Evolutionary conservation across 2,797 vertebrate genomes (phyloP).

Genomic region (Sebastiscus tertius): DNA sequence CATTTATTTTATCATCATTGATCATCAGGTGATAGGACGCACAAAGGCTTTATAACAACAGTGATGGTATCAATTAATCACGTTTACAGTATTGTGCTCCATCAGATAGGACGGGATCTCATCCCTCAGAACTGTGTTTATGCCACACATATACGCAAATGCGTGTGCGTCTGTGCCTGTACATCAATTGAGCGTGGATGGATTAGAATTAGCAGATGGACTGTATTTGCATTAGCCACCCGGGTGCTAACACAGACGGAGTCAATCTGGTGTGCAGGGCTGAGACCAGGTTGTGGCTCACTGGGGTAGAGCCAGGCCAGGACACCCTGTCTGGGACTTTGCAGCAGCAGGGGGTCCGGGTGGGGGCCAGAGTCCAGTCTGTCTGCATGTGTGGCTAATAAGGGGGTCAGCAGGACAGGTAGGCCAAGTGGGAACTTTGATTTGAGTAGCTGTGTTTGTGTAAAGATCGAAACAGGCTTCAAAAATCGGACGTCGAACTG

Average conservation of each 20-base stretch:
- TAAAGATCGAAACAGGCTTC: background rate
- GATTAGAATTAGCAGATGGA: conserved; percentile 82
- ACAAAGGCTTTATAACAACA: conserved; percentile 65
- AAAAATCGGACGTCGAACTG: background rate
- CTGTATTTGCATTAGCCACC: conserved; percentile 74
- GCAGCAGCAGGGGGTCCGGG: conserved; percentile 56
- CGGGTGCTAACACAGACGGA: conserved; percentile 72
- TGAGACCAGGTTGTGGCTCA: conserved; percentile 72
- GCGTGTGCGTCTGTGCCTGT: conserved; percentile 41
- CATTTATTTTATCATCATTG: conserved; percentile 65
- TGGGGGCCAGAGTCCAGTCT: conserved; percentile 42
- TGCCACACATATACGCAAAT: conserved; percentile 22
- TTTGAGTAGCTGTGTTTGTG: background rate
- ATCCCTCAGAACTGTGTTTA: conserved; percentile 22
- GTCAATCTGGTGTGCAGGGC: conserved; percentile 71
- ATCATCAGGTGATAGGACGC: conserved; percentile 66
- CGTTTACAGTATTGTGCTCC: conserved; percentile 50
- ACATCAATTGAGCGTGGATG: conserved; percentile 38
- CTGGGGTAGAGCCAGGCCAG: conserved; percentile 73
- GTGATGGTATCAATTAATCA: conserved; percentile 77
- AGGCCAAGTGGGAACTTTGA: conserved; percentile 9
- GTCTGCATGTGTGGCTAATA: conserved; percentile 30
- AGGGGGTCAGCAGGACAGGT: conserved; percentile 32
- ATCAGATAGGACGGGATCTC: conserved; percentile 42
- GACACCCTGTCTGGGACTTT: conserved; percentile 72